These are phyloP conservation scores for Myoxocephalus aenaeus DNA, from an alignment of 2,797 vertebrate genomes.

Conservation along the genomic window DNA sequence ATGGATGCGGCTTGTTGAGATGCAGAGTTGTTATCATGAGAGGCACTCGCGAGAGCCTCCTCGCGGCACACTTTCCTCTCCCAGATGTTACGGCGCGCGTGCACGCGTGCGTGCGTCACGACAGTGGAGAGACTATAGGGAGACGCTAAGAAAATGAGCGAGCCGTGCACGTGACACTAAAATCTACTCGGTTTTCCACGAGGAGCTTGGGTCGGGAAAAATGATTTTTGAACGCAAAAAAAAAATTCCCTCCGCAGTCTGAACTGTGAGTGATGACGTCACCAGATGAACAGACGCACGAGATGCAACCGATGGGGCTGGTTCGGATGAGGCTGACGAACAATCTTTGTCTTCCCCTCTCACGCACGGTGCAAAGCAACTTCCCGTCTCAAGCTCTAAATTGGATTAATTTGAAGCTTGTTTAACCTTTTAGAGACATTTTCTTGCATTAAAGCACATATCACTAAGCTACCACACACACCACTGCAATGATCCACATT, in stretches of 20 bases:
- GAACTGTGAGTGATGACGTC: constrained; percentile 20
- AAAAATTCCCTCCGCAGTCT: constrained; percentile 18
- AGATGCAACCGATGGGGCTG: constrained; percentile 52
- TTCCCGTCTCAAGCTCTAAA: constrained; percentile 36
- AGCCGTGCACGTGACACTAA: constrained; percentile 33
- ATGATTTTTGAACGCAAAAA: neutral
- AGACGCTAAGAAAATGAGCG: constrained; percentile 54
- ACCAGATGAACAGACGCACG: constrained; percentile 26
- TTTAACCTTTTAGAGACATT: constrained; percentile 74
- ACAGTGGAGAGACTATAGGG: constrained; percentile 30
- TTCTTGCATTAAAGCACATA: constrained; percentile 70
- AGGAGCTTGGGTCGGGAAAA: constrained; percentile 22
- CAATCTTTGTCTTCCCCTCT: constrained; percentile 43
- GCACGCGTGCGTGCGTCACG: constrained; percentile 26
- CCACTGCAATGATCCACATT: constrained; percentile 50
- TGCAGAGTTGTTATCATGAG: constrained; percentile 85
- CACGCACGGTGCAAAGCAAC: constrained; percentile 25
- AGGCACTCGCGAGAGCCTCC: constrained; percentile 77
- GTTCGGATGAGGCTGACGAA: constrained; percentile 71
- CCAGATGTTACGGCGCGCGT: constrained; percentile 65
- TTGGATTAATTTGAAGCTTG: constrained; percentile 50
- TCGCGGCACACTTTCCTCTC: constrained; percentile 70
- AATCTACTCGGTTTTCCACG: constrained; percentile 36
- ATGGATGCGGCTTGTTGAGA: constrained; percentile 86
- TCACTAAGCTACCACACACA: constrained; percentile 82